phyloP scores from a whole-genome alignment of 2,113 vertebrate species.

The Sterrhoptilus dennistouni region DNA sequence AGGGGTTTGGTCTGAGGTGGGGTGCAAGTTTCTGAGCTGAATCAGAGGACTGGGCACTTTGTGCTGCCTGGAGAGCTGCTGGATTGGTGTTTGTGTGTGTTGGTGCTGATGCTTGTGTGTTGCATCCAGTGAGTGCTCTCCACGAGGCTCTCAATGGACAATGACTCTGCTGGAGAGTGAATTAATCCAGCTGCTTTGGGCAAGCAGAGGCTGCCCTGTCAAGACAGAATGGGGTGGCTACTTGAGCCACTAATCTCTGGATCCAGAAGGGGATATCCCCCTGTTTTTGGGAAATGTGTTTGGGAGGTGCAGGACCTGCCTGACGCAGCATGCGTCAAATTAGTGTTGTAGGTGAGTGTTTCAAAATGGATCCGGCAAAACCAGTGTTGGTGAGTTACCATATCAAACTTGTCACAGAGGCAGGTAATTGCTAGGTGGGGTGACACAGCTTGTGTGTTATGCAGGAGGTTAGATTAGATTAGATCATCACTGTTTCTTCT shows the following conservation, averaged over 20 bases:
- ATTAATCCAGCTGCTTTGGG: background rate
- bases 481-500: constrained; percentile 54
- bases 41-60: background rate
- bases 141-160: rapidly evolving
- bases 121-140: background rate
- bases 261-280: background rate
- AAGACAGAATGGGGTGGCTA: background rate
- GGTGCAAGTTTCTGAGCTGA: background rate
- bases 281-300: background rate
- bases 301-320: background rate
- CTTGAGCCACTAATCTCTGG: background rate
- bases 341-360: constrained; percentile 11
- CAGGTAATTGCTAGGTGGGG: constrained; percentile 55
- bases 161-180: background rate
- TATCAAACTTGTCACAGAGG: constrained; percentile 26
- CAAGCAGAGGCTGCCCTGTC: background rate
- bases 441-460: background rate
- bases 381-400: constrained; percentile 13
- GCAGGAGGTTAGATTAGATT: constrained; percentile 59
- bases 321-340: background rate
- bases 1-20: rapidly evolving
- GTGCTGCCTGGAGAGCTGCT: background rate
- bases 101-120: background rate
- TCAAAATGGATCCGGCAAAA: constrained; percentile 50
- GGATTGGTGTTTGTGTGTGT: background rate